Evolutionary conservation across 1,140 invertebrate genomes (phyloP), one percentile per base, ranked within the genome.

Genomic region (Cherax destructor): DNA sequence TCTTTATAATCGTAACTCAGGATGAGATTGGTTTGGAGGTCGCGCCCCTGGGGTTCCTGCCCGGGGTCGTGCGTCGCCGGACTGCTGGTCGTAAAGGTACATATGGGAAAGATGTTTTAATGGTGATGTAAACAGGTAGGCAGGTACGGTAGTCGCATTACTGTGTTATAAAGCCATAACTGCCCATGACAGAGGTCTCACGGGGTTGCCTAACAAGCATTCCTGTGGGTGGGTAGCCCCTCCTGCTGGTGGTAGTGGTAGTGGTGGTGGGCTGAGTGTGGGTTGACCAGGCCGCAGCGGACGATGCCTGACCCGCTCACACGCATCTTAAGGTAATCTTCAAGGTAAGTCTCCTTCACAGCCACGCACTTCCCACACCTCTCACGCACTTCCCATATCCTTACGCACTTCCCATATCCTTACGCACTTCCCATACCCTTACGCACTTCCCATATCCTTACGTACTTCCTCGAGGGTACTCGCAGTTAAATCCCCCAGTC

Each of bases 151-250:
- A 88, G 86, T 88, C 86, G 47, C 78, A 88, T 88, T 88, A 88
- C 76, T 79, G 77, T 88, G 86, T 88, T 80, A 79, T 88, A 88
- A 88, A 88, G 50, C 86, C 86, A 88, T 88, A 88, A 88, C 86
- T 47, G 76, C 69, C 83, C 47, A 79, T 74, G 61, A 88, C 69
- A 88, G 49, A 24, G 76, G 59, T 78, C 59, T 50, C 50, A 41
- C 76, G 41, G 50, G 41, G 65, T 13, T 56, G 74, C 30, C 50
- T n/a, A 4, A n/a, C 18, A 78, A 47, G 30, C 85, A 78, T 86
- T 30, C 85, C 74, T 78, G 85, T 47, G 85, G 85, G 52, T 16
- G 49, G 47, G 3, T 59, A 59, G 56, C 13, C 18, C 13, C 11
- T 65, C 4, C 61, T 16, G 6, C 61, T 13, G 61, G 18, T 6